phyloP scores from a whole-genome alignment of 2,113 vertebrate genomes.

The Potamarius usumacintae region DNA sequence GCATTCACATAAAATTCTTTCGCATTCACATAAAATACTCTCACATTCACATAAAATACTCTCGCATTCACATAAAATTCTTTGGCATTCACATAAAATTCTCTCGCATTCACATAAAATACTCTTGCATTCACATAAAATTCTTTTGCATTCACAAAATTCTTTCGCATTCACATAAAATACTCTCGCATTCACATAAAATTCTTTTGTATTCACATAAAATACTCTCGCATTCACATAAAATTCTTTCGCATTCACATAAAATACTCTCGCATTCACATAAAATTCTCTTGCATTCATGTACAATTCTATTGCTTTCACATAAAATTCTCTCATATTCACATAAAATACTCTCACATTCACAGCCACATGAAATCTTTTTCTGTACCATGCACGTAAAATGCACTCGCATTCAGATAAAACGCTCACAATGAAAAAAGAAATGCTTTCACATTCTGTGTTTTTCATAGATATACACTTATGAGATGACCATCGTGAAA shows the following conservation, averaged over 20 bases:
- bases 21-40: too few relatives aligned
- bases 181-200: background rate
- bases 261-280: background rate
- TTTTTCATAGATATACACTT: constrained; percentile 77
- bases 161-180: background rate
- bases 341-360: background rate
- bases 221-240: background rate
- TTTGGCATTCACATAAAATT: background rate
- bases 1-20: too few relatives aligned
- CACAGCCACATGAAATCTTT: background rate
- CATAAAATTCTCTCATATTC: too few relatives aligned
- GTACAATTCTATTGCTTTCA: too few relatives aligned
- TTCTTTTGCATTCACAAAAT: background rate
- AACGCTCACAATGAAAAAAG: background rate
- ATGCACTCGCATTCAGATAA: background rate
- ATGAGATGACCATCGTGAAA: constrained; percentile 82
- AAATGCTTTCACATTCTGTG: background rate
- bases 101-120: too few relatives aligned
- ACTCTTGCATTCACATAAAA: background rate
- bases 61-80: too few relatives aligned
- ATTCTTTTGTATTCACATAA: background rate
- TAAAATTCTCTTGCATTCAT: too few relatives aligned
- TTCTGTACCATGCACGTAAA: background rate
- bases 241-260: background rate
- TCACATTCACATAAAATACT: background rate